Percentiles rank a stretch among this genome's conserved stretches.
Evolutionary conservation across 2,797 vertebrate genomes (phyloP).

Genomic region (Ptychobarbus kaznakovi): DNA sequence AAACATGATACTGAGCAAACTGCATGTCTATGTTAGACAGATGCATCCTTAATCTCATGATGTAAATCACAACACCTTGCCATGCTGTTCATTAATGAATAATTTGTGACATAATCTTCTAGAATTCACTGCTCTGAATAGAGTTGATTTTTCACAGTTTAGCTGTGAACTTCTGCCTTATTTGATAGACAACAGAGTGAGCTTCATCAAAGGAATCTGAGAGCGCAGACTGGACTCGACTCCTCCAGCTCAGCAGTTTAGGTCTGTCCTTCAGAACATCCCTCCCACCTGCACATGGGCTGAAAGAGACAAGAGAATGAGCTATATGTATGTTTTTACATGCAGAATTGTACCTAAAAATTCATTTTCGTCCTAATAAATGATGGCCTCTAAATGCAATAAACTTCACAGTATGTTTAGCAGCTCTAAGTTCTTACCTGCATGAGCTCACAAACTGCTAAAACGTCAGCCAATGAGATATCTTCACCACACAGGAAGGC

Average conservation of each 20-base stretch:
- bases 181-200: constrained; percentile 70
- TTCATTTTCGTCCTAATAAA: neutral
- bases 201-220: constrained; percentile 70
- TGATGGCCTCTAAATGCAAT: neutral
- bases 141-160: constrained; percentile 68
- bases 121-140: neutral
- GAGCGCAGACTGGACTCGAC: constrained; percentile 69
- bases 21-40: neutral
- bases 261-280: constrained; percentile 73
- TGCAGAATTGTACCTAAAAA: neutral
- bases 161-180: constrained; percentile 70
- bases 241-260: constrained; percentile 72
- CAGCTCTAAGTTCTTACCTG: constrained; percentile 69
- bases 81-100: neutral
- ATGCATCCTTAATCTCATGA: neutral
- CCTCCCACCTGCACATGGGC: constrained; percentile 71
- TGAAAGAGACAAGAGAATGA: constrained; percentile 54
- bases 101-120: neutral
- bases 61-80: neutral
- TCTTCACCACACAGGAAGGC: constrained; percentile 80
- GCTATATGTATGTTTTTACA: neutral
- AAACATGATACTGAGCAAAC: neutral
- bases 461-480: constrained; percentile 79
- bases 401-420: neutral
- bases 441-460: constrained; percentile 79